These are phyloP conservation scores for Melanotaenia maccullochi DNA, from an alignment of 2,797 vertebrate species.

Conservation along the genomic window DNA sequence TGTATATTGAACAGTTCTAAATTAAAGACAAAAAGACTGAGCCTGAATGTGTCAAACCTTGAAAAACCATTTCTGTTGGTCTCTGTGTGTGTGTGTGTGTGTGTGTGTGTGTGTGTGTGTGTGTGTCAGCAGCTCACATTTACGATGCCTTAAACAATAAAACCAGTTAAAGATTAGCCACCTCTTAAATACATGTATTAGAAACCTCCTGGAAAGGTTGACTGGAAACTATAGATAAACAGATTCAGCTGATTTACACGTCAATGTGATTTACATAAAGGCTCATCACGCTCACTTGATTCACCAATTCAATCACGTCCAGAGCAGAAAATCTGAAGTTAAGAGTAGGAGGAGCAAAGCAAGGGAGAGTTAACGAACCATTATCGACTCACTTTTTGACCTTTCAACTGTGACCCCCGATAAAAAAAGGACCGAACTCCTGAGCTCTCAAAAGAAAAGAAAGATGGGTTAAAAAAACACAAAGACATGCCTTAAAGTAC, in stretches of 20 bases:
- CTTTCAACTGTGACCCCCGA: slow-evolving; percentile 61
- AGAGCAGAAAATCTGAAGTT: slow-evolving; percentile 9
- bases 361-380: slow-evolving; percentile 32
- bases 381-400: slow-evolving; percentile 50
- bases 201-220: not conserved
- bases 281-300: slow-evolving; percentile 24
- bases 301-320: not conserved
- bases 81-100: not conserved
- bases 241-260: slow-evolving; percentile 12
- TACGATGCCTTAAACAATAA: slow-evolving; percentile 26
- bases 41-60: not conserved
- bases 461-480: slow-evolving; percentile 3
- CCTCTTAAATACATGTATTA: slow-evolving; percentile 24
- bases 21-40: not conserved
- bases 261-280: slow-evolving; percentile 28
- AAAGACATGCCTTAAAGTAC: slow-evolving; percentile 29
- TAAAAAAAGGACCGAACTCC: not conserved
- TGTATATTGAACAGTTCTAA: not conserved
- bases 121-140: slow-evolving; percentile 14
- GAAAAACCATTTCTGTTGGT: not conserved
- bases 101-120: no score
- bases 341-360: slow-evolving; percentile 9
- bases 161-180: slow-evolving; percentile 54
- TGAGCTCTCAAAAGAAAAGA: not conserved
- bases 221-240: slow-evolving; percentile 24